These are phyloP conservation scores for Cacoxenus indagator DNA, from an alignment of 2,888 invertebrate genomes.

Conservation along the genomic window DNA sequence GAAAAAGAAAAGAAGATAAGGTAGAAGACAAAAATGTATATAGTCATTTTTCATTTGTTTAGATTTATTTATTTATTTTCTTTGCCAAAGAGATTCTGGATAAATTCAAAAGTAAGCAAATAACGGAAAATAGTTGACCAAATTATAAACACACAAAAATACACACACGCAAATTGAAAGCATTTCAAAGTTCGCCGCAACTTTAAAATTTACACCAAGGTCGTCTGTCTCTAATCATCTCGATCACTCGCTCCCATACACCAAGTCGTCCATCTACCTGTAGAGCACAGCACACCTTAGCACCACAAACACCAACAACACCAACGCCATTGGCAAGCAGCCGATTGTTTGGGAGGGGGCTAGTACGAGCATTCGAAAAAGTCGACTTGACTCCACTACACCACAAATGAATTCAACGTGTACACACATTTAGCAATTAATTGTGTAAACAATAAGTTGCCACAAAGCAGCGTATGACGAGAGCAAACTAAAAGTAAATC, in stretches of 20 bases:
- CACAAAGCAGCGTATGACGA: too few relatives aligned
- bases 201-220: neutral
- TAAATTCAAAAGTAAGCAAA: neutral
- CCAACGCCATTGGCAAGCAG: too few relatives aligned
- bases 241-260: neutral
- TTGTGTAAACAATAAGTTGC: constrained; percentile 4
- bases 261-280: too few relatives aligned
- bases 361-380: too few relatives aligned
- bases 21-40: too few relatives aligned
- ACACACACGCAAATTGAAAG: neutral
- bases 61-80: neutral
- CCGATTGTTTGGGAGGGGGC: too few relatives aligned
- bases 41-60: constrained; percentile 9
- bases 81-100: neutral
- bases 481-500: too few relatives aligned
- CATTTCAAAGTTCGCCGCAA: constrained; percentile 3
- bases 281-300: too few relatives aligned
- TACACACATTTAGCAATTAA: constrained; percentile 28
- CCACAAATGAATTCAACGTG: neutral
- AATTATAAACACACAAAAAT: neutral
- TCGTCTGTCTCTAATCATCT: neutral
- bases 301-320: too few relatives aligned
- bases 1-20: too few relatives aligned
- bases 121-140: too few relatives aligned
- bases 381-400: too few relatives aligned